These are phyloP conservation scores for Gryllus longicercus DNA, from an alignment of 2,888 invertebrate genomes.

Conservation along the genomic window DNA sequence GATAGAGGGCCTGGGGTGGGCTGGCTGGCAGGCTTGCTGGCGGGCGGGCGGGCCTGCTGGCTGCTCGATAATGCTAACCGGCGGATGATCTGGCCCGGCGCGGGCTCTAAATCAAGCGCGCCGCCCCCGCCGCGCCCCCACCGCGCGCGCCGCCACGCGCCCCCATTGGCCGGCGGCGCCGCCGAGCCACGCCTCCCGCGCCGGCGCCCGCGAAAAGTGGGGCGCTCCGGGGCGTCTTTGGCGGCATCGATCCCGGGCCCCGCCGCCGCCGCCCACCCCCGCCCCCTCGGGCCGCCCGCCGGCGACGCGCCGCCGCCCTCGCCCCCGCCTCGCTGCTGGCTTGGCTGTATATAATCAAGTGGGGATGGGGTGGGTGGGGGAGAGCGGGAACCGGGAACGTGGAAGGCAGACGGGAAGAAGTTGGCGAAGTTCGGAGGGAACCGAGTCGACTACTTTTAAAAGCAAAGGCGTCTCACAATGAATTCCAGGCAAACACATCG, in stretches of 20 bases:
- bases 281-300: not conserved
- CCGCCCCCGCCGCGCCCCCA: not conserved
- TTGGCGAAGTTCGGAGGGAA: slow-evolving; percentile 5
- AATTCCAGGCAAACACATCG: not conserved
- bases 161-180: not conserved
- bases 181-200: not conserved
- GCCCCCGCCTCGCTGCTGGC: not conserved
- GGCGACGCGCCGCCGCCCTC: not conserved
- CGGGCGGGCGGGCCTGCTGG: not conserved
- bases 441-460: not conserved
- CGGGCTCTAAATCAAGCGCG: not conserved
- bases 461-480: not conserved
- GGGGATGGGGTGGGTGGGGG: not conserved
- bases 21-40: not conserved
- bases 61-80: slow-evolving; percentile 17
- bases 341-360: not conserved
- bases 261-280: not conserved
- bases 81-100: not conserved
- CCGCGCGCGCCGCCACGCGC: not conserved
- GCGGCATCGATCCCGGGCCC: slow-evolving; percentile 6
- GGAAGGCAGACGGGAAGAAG: not conserved
- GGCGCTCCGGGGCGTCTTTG: slow-evolving; percentile 17
- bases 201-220: slow-evolving; percentile 8
- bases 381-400: not conserved
- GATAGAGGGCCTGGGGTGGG: too few relatives aligned